Base-by-base conservation (phyloP, 1,140 invertebrate genomes). In the Proales similis region DNA sequence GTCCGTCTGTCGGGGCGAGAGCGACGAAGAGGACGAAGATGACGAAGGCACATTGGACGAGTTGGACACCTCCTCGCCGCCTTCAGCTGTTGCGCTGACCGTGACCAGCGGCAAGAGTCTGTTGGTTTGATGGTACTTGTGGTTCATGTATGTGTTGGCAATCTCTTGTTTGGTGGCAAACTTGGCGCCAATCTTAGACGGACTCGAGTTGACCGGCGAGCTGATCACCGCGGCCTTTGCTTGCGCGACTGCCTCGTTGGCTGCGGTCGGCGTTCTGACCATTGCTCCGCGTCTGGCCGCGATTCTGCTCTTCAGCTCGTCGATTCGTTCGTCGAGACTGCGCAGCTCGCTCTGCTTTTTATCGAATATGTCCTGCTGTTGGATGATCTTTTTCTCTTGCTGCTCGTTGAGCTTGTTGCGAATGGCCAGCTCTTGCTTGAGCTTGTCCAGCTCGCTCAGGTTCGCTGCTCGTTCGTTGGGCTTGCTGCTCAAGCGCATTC, bases 331-430 rank as follows among this genome's bases (percentile, higher is more conserved):
- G 75, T 95, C 91, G 69, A 95, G 90, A 48, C 85, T 83, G 14
- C 84, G 81, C 78, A 93, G 85, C 74, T 95, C 90, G 63, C 88
- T 86, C 70, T 91, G 87, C 22, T 86, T 75, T 66, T 88, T 85
- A 14, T 84, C 83, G 65, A 95, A 74, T 14, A 86, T 84, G 65
- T 91, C 85, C 43, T 87, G 80, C 74, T 93, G 89, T 66, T 87
- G 83, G 48, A 84, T 83, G 51, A 94, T 79, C 63, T 88, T 81
- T 32, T 84, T 84, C 72, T 87, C 90, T 74, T 95, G 90, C 70
- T 94, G 88, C 71, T 93, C 86, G 73, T 90, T 91, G 72, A 95
- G 77, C 73, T 93, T 92, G 76, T 93, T 93, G 20, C 90, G 87
- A 73, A 91, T 91, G 89, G 94, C 77, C 61, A 95, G 80, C 78